Conservation (phyloP, 2,797 vertebrate species). For the Tokudaia tokunoshimensis region DNA sequence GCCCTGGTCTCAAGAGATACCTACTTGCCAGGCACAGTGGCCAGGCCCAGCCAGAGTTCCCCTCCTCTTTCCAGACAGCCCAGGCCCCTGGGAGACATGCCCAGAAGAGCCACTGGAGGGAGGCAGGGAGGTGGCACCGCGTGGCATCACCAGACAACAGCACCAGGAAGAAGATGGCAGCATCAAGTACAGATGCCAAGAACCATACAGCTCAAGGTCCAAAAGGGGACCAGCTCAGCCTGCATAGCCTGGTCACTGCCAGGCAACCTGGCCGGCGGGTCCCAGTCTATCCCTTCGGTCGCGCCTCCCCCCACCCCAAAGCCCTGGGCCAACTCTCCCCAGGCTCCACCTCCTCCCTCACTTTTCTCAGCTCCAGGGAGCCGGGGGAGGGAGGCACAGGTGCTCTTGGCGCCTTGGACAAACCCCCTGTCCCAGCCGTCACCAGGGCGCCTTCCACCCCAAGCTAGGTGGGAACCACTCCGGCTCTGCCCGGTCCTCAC, state of each 20-base stretch:
- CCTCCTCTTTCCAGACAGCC: constrained; percentile 52
- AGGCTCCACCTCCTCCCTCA: constrained; percentile 66
- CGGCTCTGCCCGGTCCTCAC: constrained; percentile 13
- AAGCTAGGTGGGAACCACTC: background rate
- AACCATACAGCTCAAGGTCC: constrained; percentile 66
- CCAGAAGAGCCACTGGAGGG: constrained; percentile 82
- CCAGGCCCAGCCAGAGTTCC: constrained; percentile 33
- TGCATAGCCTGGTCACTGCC: constrained; percentile 54
- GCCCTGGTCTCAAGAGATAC: background rate
- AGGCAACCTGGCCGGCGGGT: background rate
- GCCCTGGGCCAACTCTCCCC: constrained; percentile 55
- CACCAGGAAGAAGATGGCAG: constrained; percentile 82
- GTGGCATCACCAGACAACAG: constrained; percentile 78
- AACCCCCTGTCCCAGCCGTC: constrained; percentile 50
- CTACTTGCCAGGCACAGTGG: background rate
- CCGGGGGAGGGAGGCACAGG: constrained; percentile 71
- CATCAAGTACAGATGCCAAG: constrained; percentile 72
- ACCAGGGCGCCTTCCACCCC: background rate
- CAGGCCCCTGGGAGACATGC: constrained; percentile 76
- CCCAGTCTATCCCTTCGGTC: background rate
- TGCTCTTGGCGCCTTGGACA: constrained; percentile 49
- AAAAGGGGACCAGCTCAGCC: background rate
- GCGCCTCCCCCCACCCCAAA: background rate
- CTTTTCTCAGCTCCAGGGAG: constrained; percentile 68
- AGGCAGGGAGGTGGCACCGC: constrained; percentile 82